Evolutionary conservation across 2,113 vertebrate genomes (phyloP), one percentile per base, ranked within the genome.

Genomic region (Callipepla squamata): DNA sequence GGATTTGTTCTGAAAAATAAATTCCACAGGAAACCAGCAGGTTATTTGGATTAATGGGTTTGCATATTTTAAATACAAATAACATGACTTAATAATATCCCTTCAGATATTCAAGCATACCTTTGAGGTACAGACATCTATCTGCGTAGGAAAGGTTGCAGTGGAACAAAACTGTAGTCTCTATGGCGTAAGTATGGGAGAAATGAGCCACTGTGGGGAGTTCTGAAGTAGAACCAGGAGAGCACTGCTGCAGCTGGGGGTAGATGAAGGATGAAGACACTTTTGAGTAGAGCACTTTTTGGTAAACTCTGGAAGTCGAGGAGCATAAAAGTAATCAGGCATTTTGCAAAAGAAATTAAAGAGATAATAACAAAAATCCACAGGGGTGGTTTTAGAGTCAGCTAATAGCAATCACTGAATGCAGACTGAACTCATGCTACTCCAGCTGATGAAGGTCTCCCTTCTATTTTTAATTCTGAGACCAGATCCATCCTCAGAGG

Each of bases 401-500:
- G 5, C 11, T n/a, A 5, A 2, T 40, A 79, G 25, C 70, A 65
- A 57, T 19, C 11, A 4, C 14, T 7, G 5, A 59, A 3, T 23
- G 14, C 23, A 1, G 2, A 13, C 25, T 0, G 0, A 55, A 11
- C 19, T 48, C 58, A 1, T 0, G 2, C 53, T 61, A 32, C 16
- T 9, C 63, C 28, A 45, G 34, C 20, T 42, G 5, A 6, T 18
- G 23, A 48, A 73, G 4, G 0, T 2, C 11, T 6, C 20, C 18
- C 30, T 50, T 50, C 1, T 1, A 1, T 42, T 47, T 42, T 68
- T 3, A 59, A 13, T 55, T 86, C 10, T 30, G 21, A 20, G 32
- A 18, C 36, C 7, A 5, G 1, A 26, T 80, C 65, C 16, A 1
- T 23, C 69, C 28, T 34, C 18, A 21, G 32, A 22, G 14, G 34